Percentiles rank a stretch among this genome's conserved stretches.
Conservation (phyloP, 2,888 invertebrate genomes). For the Mythimna loreyi region DNA sequence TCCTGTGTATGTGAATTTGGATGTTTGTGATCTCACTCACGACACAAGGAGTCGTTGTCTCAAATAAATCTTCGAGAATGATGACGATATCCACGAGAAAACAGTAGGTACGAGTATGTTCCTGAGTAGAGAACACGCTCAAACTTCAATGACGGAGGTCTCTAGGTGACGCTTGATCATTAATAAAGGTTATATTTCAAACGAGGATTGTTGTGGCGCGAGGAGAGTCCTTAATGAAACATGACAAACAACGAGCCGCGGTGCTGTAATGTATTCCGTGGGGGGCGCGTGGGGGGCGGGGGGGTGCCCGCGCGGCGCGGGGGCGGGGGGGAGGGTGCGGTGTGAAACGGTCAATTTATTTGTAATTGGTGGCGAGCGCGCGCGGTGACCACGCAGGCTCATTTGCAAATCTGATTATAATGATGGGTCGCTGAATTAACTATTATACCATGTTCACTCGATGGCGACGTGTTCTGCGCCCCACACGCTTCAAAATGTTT, state of each 20-base stretch:
- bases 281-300: neutral
- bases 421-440: neutral
- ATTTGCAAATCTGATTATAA: constrained; percentile 40
- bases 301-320: neutral
- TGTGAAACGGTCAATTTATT: constrained; percentile 16
- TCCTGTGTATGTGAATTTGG: too few species aligned
- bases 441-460: neutral
- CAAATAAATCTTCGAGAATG: too few species aligned
- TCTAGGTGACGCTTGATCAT: neutral
- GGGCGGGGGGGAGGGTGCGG: neutral
- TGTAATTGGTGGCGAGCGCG: constrained; percentile 28
- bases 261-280: neutral
- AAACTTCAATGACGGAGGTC: neutral
- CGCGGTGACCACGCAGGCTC: too few species aligned
- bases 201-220: neutral
- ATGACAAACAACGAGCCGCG: neutral
- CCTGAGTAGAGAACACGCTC: neutral
- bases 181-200: neutral
- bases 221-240: neutral
- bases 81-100: too few species aligned
- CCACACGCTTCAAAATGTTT: neutral
- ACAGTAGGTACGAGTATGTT: neutral
- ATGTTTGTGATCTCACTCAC: too few species aligned
- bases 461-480: neutral
- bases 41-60: too few species aligned